Base-by-base conservation (phyloP, 1,140 invertebrate genomes). In the Zaprionus nigranus region DNA sequence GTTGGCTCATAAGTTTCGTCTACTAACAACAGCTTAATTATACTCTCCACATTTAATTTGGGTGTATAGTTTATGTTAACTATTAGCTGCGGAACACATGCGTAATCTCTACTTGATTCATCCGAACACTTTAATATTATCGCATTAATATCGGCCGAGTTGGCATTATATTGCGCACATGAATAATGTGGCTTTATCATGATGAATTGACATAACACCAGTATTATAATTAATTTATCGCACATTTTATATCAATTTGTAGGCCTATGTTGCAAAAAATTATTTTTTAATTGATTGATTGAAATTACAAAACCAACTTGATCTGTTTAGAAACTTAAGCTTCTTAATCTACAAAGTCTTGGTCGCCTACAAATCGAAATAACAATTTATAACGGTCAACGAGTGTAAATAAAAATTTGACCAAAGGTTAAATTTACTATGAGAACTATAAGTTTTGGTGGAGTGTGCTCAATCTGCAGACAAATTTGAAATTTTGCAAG, bases 31-130 rank as follows among this genome's bases (percentile, higher is more conserved):
- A 73, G 75, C 15, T 61, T 86, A 24, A 82, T 49, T 43, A 61
- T 9, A 51, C 49, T 65, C 13, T 78, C 54, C 9, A 51, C 11
- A 38, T 73, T 74, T 7, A 80, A 51, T 38, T 65, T 79, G n/a
- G 83, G 76, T n/a, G 40, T 77, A 65, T 80, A 74, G 30, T 74
- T 69, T 36, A 86, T 80, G 20, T 70, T 87, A 12, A 82, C 53
- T 43, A 87, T 74, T 20, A 86, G 46, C 12, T 86, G 79, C 6
- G 83, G 57, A n/a, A 82, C 76, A 59, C 83, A 87, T 0, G 68
- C 17, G 6, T 12, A 30, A 9, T 75, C 49, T 20, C 5, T 30
- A 9, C 28, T 36, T 20, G 59, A 54, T 28, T 28, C 26, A 6
- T 61, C 49, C 5, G 40, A 63, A 15, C 82, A 85, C 15, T 64